These are phyloP conservation scores for Rattus norvegicus DNA, from an alignment of 2,113 vertebrate genomes.

Conservation along the genomic window DNA sequence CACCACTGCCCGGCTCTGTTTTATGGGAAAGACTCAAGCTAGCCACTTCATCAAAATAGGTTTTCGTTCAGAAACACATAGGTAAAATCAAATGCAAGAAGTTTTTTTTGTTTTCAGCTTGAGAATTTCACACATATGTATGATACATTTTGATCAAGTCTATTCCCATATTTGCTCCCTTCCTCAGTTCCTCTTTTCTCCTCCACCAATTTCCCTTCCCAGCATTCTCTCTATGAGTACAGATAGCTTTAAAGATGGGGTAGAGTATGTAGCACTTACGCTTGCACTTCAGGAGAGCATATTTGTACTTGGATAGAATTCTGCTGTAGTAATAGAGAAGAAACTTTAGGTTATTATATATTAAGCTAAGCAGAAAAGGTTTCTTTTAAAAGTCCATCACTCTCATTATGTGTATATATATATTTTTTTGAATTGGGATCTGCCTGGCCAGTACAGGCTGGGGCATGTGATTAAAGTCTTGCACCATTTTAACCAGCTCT, in stretches of 20 bases:
- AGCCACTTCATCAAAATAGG: slow-evolving; percentile 6
- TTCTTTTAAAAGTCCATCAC: not conserved
- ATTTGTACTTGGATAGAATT: not conserved
- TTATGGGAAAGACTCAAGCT: not conserved
- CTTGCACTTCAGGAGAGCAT: not conserved
- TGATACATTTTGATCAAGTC: not conserved
- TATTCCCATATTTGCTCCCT: not conserved
- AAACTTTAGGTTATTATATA: not conserved
- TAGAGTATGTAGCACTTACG: not conserved
- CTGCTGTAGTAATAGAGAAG: not conserved
- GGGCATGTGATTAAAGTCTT: not conserved
- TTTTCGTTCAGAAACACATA: slow-evolving; percentile 36
- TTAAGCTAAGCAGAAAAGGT: not conserved
- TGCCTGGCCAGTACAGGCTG: not conserved
- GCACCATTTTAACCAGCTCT: not conserved
- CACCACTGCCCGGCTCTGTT: not conserved
- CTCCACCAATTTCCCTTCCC: not conserved
- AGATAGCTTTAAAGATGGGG: not conserved
- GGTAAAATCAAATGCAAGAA: not conserved
- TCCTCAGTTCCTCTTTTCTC: not conserved
- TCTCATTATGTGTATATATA: too few species aligned
- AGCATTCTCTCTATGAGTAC: not conserved
- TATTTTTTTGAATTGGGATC: not conserved
- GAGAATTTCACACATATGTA: not conserved
- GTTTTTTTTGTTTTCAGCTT: not conserved